Percentiles rank a stretch among this genome's conserved stretches.
Conservation (phyloP, 2,113 vertebrate genomes). For the Conger conger region DNA sequence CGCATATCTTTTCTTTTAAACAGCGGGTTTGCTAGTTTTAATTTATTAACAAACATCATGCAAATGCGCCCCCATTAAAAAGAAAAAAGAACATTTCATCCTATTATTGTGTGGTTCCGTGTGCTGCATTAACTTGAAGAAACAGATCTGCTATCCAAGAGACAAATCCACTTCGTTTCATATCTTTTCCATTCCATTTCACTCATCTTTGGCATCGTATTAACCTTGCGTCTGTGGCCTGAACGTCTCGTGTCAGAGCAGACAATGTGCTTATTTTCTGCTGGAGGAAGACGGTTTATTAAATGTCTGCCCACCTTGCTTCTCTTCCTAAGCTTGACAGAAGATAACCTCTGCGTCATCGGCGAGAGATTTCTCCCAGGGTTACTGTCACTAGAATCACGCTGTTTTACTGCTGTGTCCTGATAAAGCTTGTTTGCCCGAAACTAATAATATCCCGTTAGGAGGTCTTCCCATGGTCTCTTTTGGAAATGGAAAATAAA, state of each 20-base stretch:
- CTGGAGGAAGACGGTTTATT: not conserved
- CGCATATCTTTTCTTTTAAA: no score
- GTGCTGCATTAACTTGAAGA: no score
- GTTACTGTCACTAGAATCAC: not conserved
- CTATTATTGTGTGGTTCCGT: no score
- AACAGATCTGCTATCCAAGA: no score
- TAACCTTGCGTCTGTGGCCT: not conserved
- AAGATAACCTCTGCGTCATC: not conserved
- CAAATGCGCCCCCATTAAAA: no score
- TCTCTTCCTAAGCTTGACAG: not conserved
- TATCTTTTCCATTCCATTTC: not conserved
- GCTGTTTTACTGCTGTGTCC: not conserved
- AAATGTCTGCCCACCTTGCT: not conserved
- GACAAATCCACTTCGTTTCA: not conserved
- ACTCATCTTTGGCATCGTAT: not conserved
- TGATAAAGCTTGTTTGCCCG: not conserved
- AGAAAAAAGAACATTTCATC: no score
- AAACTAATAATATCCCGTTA: not conserved
- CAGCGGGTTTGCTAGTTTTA: no score
- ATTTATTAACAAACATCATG: no score
- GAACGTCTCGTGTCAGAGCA: not conserved
- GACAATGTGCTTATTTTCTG: not conserved
- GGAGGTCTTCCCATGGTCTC: not conserved
- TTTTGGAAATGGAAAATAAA: not conserved
- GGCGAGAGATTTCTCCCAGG: not conserved